These are phyloP conservation scores for Megaceryle torquata DNA, from an alignment of 2,113 vertebrate species.

Conservation along the genomic window DNA sequence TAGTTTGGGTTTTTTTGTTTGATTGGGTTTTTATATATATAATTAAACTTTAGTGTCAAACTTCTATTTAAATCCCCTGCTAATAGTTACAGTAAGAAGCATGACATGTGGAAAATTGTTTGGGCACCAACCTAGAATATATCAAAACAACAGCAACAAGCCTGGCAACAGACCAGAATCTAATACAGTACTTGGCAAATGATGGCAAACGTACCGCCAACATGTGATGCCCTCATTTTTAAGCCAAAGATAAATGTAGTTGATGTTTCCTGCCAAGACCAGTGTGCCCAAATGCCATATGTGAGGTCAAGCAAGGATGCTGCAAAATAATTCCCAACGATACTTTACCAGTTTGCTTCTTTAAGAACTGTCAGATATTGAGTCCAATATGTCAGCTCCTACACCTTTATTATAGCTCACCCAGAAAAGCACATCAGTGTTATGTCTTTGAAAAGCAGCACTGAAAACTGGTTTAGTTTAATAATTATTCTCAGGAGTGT, in stretches of 20 bases:
- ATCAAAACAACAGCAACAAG: not conserved
- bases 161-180: constrained; percentile 3
- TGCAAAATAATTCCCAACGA: not conserved
- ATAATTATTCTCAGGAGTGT: not conserved
- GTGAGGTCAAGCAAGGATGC: not conserved
- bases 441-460: not conserved
- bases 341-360: not conserved
- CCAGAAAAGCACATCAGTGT: not conserved
- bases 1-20: not conserved
- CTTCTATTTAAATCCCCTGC: not conserved
- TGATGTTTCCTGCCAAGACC: not conserved
- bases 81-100: constrained; percentile 2
- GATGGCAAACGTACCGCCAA: not conserved
- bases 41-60: not conserved
- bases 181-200: not conserved
- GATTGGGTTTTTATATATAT: not conserved
- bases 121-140: not conserved
- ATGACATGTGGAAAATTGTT: constrained; percentile 1
- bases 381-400: not conserved
- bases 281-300: not conserved
- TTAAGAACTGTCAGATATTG: not conserved
- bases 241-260: not conserved
- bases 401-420: not conserved
- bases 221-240: not conserved
- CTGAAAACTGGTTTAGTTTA: not conserved